Percentiles rank a stretch among this genome's conserved stretches.
Evolutionary conservation across 2,888 invertebrate genomes (phyloP).

Genomic region (Sesia apiformis): DNA sequence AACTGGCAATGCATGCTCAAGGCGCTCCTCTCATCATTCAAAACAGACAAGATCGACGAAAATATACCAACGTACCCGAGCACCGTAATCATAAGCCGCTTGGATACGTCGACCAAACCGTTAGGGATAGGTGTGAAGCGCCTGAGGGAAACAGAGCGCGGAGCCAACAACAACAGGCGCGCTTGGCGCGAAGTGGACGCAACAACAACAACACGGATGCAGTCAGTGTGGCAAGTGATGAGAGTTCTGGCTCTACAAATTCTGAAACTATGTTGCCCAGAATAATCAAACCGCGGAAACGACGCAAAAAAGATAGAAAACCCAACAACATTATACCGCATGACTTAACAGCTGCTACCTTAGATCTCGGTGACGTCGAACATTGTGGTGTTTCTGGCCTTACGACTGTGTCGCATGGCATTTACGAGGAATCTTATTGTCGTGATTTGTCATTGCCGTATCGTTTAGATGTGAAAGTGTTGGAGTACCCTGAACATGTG

Average conservation of each 20-base stretch:
- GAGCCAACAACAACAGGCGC: conserved; percentile 57
- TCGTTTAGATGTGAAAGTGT: conserved; percentile 58
- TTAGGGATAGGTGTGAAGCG: conserved; percentile 50
- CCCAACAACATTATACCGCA: conserved; percentile 73
- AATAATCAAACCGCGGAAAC: conserved; percentile 91
- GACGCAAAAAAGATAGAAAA: conserved; percentile 92
- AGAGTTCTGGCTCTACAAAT: conserved; percentile 79
- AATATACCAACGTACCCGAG: conserved; percentile 52
- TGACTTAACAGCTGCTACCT: conserved; percentile 46
- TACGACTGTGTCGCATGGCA: conserved; percentile 36
- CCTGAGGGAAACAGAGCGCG: conserved; percentile 54
- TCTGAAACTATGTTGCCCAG: conserved; percentile 87
- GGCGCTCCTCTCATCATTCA: conserved; percentile 88
- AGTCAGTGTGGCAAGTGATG: conserved; percentile 84
- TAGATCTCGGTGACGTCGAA: conserved; percentile 62
- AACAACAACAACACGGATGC: conserved; percentile 77
- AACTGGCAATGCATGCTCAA: conserved; percentile 87
- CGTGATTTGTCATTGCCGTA: conserved; percentile 68
- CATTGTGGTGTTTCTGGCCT: conserved; percentile 58
- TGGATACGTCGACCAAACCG: conserved; percentile 39
- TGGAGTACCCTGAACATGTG: conserved; percentile 53
- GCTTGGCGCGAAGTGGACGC: conserved; percentile 53
- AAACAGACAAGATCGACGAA: conserved; percentile 75
- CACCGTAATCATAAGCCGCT: conserved; percentile 53
- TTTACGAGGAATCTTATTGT: conserved; percentile 66